A percentile compares a stretch with the other conserved stretches of the same genome.
Evolutionary conservation across 2,797 vertebrate species (phyloP).

Genomic region (Geotrypetes seraphini): DNA sequence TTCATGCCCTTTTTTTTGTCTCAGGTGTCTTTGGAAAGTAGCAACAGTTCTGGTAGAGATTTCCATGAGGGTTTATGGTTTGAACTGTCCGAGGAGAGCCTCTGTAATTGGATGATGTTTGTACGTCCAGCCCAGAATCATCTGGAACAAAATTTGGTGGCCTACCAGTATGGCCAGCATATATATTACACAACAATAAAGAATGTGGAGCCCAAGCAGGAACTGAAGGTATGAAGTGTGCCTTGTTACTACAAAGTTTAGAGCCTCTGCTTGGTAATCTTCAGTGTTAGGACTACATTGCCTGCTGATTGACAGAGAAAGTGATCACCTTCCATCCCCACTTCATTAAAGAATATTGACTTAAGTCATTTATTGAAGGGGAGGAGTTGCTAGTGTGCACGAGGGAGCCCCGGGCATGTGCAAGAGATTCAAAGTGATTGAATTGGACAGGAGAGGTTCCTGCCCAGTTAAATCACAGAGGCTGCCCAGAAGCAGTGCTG

Average conservation of each 20-base stretch:
- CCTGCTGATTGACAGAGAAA: too few species aligned
- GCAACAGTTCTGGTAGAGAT: constrained; percentile 59
- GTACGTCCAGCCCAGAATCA: constrained; percentile 95
- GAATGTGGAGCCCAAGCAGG: constrained; percentile 94
- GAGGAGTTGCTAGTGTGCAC: too few species aligned
- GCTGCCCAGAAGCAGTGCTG: too few species aligned
- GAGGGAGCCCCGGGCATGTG: too few species aligned
- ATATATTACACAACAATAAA: constrained; percentile 97
- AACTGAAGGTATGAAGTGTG: constrained; percentile 75
- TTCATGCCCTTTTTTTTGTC: constrained; percentile 38
- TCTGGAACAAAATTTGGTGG: constrained; percentile 93
- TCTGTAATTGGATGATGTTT: constrained; percentile 98
- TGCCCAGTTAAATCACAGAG: too few species aligned
- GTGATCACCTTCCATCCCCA: too few species aligned
- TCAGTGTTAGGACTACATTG: too few species aligned
- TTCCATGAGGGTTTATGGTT: constrained; percentile 78
- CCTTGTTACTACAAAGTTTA: too few species aligned
- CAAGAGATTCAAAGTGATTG: too few species aligned
- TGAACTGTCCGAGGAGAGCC: constrained; percentile 86
- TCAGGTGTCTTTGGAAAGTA: constrained; percentile 74
- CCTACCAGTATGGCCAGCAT: constrained; percentile 91
- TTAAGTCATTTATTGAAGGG: too few species aligned
- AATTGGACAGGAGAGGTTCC: too few species aligned
- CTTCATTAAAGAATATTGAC: too few species aligned
- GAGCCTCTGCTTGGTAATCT: background rate